These are phyloP conservation scores for Agrilus cyanescens DNA, from an alignment of 2,888 invertebrate genomes.

Conservation along the genomic window DNA sequence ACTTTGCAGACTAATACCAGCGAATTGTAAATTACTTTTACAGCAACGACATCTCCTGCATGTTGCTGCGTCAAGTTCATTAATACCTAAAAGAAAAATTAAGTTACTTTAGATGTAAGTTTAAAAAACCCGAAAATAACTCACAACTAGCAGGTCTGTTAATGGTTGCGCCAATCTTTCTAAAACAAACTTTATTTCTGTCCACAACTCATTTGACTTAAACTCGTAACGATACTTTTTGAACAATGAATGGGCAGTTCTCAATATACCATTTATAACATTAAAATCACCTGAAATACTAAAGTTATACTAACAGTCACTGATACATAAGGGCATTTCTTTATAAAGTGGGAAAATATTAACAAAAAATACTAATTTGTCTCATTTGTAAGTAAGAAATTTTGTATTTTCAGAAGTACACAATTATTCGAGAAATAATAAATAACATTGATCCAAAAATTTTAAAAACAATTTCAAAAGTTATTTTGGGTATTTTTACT, in stretches of 20 bases:
- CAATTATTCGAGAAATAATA: too few relatives aligned
- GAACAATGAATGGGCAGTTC: slow-evolving; percentile 93
- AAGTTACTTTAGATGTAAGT: slow-evolving; percentile 1
- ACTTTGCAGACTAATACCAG: slow-evolving; percentile 84
- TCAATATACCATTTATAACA: slow-evolving; percentile 85
- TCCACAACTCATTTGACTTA: slow-evolving; percentile 89
- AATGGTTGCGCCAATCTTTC: slow-evolving; percentile 88
- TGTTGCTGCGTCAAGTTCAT: slow-evolving; percentile 71
- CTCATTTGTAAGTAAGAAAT: too few relatives aligned
- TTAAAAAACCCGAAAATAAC: slow-evolving; percentile 34
- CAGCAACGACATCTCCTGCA: slow-evolving; percentile 64
- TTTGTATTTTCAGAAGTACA: too few relatives aligned
- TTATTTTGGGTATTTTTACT: too few relatives aligned
- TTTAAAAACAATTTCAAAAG: too few relatives aligned
- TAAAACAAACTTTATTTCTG: slow-evolving; percentile 92
- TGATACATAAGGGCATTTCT: too few relatives aligned
- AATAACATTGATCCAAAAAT: too few relatives aligned
- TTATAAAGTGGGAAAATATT: too few relatives aligned
- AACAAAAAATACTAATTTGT: too few relatives aligned
- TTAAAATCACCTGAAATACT: slow-evolving; percentile 69
- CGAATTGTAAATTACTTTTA: slow-evolving; percentile 81
- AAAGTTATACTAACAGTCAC: too few relatives aligned
- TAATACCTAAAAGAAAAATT: slow-evolving; percentile 52
- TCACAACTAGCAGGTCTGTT: slow-evolving; percentile 79
- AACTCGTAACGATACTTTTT: slow-evolving; percentile 93